A percentile compares a stretch with the other conserved stretches of the same genome.
phyloP scores from a whole-genome alignment of 2,113 vertebrate genomes.

The Pantherophis guttatus region DNA sequence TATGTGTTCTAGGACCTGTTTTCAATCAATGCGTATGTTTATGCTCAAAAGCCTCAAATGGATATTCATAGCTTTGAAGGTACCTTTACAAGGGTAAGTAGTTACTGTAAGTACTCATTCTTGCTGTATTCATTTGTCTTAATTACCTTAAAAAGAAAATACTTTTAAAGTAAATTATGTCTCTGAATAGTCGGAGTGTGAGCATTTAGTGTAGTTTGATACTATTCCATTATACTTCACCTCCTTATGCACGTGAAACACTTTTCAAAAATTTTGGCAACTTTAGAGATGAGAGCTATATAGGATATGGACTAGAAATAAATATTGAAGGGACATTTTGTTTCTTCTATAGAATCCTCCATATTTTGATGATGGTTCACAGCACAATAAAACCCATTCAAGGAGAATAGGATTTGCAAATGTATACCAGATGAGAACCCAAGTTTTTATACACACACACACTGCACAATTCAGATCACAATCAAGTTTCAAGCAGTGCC shows the following conservation, averaged over 20 bases:
- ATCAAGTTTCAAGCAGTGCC: neutral
- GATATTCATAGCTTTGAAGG: slow-evolving; percentile 99
- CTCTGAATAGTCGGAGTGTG: neutral
- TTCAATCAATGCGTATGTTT: slow-evolving; percentile 90
- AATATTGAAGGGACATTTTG: neutral
- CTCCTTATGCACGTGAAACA: neutral
- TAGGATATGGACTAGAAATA: neutral
- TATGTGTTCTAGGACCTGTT: slow-evolving; percentile 83
- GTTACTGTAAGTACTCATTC: neutral
- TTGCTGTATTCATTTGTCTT: neutral
- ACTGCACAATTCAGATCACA: neutral
- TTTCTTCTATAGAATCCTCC: neutral
- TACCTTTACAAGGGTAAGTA: slow-evolving; percentile 93
- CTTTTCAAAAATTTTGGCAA: neutral
- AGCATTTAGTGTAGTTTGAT: neutral
- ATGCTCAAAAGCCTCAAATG: slow-evolving; percentile 92
- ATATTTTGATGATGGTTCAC: neutral
- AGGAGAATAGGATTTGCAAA: neutral
- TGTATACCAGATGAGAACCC: neutral
- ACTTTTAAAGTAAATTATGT: neutral
- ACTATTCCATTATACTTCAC: neutral
- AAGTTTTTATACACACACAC: neutral
- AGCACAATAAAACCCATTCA: neutral
- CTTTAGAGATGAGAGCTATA: neutral
- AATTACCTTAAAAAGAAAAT: neutral